Percentiles rank a stretch among this genome's conserved stretches.
Conservation (phyloP, 2,888 invertebrate genomes). For the Disparrhopalites patrizii region DNA sequence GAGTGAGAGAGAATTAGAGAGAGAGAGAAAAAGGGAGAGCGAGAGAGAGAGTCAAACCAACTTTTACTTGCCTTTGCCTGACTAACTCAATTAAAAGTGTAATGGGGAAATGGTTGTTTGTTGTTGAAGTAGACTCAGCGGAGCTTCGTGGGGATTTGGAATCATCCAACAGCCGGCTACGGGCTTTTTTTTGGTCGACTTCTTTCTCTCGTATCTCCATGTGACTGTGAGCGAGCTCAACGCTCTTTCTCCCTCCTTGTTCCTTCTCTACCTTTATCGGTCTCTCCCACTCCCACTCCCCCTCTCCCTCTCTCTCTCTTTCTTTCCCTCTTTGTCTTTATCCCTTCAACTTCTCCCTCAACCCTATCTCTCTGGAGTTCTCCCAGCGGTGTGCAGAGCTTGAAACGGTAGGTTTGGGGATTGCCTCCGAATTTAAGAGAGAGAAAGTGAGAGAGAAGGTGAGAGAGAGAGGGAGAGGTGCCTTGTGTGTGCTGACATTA, state of each 20-base stretch:
- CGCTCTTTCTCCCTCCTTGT: neutral
- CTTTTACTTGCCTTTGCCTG: conserved; percentile 43
- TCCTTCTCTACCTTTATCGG: no score
- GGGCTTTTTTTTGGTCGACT: neutral
- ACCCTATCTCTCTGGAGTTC: no score
- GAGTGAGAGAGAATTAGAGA: no score
- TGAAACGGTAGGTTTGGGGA: conserved; percentile 13
- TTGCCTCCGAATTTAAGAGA: conserved; percentile 3
- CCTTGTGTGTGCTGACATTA: conserved; percentile 2
- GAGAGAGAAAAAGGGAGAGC: no score
- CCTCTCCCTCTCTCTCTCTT: conserved; percentile 1
- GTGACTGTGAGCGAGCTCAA: conserved; percentile 2
- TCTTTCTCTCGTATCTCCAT: neutral
- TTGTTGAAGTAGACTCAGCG: conserved; percentile 14
- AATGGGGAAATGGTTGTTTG: conserved; percentile 23
- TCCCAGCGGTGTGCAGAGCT: no score
- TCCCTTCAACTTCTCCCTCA: no score
- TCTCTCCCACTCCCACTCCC: neutral
- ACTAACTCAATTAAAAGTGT: conserved; percentile 47
- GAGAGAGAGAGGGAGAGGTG: no score
- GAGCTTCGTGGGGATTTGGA: conserved; percentile 28
- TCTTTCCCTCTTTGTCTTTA: neutral
- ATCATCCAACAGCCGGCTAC: conserved; percentile 15
- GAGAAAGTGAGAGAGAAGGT: no score
- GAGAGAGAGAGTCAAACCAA: conserved; percentile 20